Evolutionary conservation across 53 echinoderm and acorn worm species (phyloP), one percentile per base, ranked within the genome.

Genomic region (Temnopleurus reevesii): DNA sequence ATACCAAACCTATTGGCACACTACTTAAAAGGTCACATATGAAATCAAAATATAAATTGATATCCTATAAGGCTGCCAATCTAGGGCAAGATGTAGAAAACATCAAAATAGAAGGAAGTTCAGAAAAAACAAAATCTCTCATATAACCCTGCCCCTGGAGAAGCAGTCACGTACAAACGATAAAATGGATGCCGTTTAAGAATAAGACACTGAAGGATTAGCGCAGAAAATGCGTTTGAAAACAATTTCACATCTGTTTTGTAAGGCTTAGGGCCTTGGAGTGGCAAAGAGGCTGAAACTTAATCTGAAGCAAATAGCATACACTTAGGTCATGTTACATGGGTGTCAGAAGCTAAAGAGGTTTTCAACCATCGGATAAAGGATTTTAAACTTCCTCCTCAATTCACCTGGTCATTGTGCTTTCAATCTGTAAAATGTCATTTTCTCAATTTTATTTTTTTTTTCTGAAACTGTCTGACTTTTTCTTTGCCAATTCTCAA

Each of bases 251-350:
- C 41, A 71, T 41, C 41, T 41, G 38, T 36, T 71, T 71, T 71
- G n/a, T 36, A 7, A 41, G 41, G 23, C 21, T 66, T 71, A n/a
- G 41, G 41, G n/a, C n/a, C 21, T 23, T 8, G 41, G 71, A 71
- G 71, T 41, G 41, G 71, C 71, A 71, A 41, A 38, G 71, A 79
- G 49, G 12, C 36, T 49, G 79, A 46, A 79, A 79, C 51, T 28
- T 49, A 17, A 79, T 26, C 24, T 5, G 46, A 49, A 28, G 51
- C 79, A 79, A 79, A 79, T 79, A 79, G 79, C 79, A 79, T 8
- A n/a, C 38, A 41, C 41, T 71, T 41, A 71, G 71, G 19, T 71
- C 71, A 71, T 38, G 71, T 71, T 71, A 71, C 71, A 71, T 71
- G 21, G 71, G 71, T 41, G 71, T 36, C n/a, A 71, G 34, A 19